Evolutionary conservation across 2,797 vertebrate species (phyloP), one percentile per base, ranked within the genome.

Genomic region (Anas acuta): DNA sequence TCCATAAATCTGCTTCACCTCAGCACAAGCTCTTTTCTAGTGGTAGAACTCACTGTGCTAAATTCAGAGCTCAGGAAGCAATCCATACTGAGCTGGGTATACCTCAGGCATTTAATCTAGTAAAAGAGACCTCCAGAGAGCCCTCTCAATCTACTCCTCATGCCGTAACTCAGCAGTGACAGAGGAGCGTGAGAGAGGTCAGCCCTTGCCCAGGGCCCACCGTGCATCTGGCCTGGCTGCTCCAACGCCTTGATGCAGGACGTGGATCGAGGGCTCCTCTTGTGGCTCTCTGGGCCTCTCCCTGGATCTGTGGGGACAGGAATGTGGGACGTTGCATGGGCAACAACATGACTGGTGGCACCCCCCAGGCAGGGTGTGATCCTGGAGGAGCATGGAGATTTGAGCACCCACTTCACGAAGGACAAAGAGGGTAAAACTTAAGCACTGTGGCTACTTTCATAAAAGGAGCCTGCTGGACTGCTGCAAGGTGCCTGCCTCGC

Each of bases 321-420:
- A 54, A 37, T 19, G 14, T 16, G 32, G 15, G 49, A 17, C 7
- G 8, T 67, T 1, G 0, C 47, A 7, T 9, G 12, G 12, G 14
- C 57, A 43, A 2, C 54, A 66, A 14, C 33, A 4, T 33, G 17
- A 9, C 28, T 1, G 7, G 74, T 51, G 64, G 32, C 51, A 56
- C 7, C 18, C 47, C 15, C 16, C 47, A 62, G n/a, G 45, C 33
- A 60, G 37, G 58, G 7, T 12, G 13, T 9, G 35, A 11, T 56
- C 25, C 37, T 70, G 6, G 13, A 26, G 64, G 56, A 49, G 9
- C 35, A 72, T 45, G 23, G 13, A 41, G 23, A 15, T 6, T 15
- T 1, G 7, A 65, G 56, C 17, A 28, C 3, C 7, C 0, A 0
- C 19, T n/a, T 58, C 17, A 41, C 33, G 9, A 43, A 43, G 17